Evolutionary conservation across 2,888 invertebrate species (phyloP), one percentile per base, ranked within the genome.

Genomic region (Barypeithes pellucidus): DNA sequence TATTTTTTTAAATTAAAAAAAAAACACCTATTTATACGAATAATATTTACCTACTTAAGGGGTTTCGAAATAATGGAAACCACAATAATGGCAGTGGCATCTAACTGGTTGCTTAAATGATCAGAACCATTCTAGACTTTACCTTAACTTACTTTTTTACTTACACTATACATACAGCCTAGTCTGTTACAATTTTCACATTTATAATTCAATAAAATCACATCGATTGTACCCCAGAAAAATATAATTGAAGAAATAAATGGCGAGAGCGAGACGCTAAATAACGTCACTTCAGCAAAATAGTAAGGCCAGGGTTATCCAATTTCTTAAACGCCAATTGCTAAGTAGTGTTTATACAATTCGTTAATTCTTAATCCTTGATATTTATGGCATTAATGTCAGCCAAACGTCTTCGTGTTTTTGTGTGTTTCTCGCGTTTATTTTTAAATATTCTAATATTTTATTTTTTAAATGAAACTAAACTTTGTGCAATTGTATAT

Each of bases 151-250:
- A 79, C 78, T 78, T 79, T n/a, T 79, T 76, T 79, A 81, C 80
- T 78, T 81, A 82, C 81, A 83, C 82, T 83, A 82, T 84, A 84
- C 83, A 84, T 81, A 83, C 82, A 83, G 79, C 82, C 82, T 82
- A 82, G 22, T 45, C 47, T 63, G 60, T 62, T 29, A 59, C 43
- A 67, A 43, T 18, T 41, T 59, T 59, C 36, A 45, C 59, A 67
- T 39, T 16, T 57, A 67, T 33, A 59, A 33, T 57, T 59, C 20
- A 43, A 47, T 47, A 41, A 43, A 67, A 59, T 67, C 67, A 67
- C 67, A 57, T n/a, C 50, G 11, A 29, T 63, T 63, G 16, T 24
- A 16, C 16, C 36, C 29, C 36, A 33, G 45, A 24, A 43, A 12
- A 43, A 39, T 39, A 39, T 3, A 39, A 1, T n/a, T 39, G 24